Evolutionary conservation across 2,113 vertebrate genomes (phyloP).

Genomic region (Elephas maximus): DNA sequence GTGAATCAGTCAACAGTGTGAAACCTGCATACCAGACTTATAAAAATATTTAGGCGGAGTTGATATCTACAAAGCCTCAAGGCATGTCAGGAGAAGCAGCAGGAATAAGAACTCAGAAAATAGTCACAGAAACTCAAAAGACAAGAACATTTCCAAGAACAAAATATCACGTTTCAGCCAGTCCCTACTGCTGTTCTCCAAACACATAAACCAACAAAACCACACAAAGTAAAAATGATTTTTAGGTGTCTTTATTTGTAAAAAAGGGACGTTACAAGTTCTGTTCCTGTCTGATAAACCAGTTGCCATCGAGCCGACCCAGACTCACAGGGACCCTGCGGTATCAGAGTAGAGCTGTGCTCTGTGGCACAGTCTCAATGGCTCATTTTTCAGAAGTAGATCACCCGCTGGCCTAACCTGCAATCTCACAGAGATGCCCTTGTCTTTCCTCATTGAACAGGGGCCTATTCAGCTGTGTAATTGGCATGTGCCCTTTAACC

Average conservation of each 20-base stretch:
- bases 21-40: conserved; percentile 70
- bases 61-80: conserved; percentile 68
- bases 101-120: conserved; percentile 33
- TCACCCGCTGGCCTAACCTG: background rate
- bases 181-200: background rate
- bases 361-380: background rate
- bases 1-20: conserved; percentile 67
- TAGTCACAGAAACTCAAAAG: conserved; percentile 19
- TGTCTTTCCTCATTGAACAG: background rate
- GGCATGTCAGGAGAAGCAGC: conserved; percentile 55
- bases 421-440: background rate
- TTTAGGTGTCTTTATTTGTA: background rate
- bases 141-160: background rate
- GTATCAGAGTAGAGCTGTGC: background rate
- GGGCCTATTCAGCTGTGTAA: conserved; percentile 63
- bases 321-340: background rate
- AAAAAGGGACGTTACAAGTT: background rate
- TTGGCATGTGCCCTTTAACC: conserved; percentile 39
- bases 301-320: background rate
- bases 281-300: background rate
- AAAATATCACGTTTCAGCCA: background rate
- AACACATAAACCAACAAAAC: background rate
- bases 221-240: conserved; percentile 9
- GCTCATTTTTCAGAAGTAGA: background rate
- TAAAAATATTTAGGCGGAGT: conserved; percentile 57